Conservation (phyloP, 1,140 invertebrate genomes). For the Drosophila bocqueti region DNA sequence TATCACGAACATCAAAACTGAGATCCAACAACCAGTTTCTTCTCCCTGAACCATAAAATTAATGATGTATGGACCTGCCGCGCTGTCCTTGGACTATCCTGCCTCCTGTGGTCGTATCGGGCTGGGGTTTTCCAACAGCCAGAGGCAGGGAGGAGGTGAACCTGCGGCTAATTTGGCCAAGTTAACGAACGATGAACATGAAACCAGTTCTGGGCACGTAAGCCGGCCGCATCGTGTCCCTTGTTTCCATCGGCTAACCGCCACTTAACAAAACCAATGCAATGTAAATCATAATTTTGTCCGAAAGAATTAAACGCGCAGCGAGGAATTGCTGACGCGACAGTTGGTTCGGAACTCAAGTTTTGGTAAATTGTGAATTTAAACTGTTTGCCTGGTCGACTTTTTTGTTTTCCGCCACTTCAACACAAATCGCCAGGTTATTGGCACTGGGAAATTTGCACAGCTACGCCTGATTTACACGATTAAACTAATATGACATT, state of each 20-base stretch:
- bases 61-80: constrained; percentile 41
- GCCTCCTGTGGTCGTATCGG: constrained; percentile 23
- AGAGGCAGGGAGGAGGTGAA: constrained; percentile 15
- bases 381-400: constrained; percentile 10
- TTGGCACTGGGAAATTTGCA: constrained; percentile 45
- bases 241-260: constrained; percentile 13
- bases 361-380: constrained; percentile 8
- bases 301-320: constrained; percentile 18
- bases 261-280: constrained; percentile 24
- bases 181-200: constrained; percentile 27
- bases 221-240: constrained; percentile 27
- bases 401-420: constrained; percentile 36
- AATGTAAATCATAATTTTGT: constrained; percentile 54
- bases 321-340: constrained; percentile 36
- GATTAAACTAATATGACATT: constrained; percentile 40
- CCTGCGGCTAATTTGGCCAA: constrained; percentile 43
- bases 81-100: constrained; percentile 51
- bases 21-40: constrained; percentile 30
- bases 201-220: constrained; percentile 50
- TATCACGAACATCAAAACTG: neutral
- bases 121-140: constrained; percentile 37
- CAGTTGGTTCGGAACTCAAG: constrained; percentile 14
- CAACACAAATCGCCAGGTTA: constrained; percentile 49
- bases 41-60: constrained; percentile 32
- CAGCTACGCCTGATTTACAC: constrained; percentile 62